Conservation (phyloP, 1,140 invertebrate genomes). For the Asobara japonica region DNA sequence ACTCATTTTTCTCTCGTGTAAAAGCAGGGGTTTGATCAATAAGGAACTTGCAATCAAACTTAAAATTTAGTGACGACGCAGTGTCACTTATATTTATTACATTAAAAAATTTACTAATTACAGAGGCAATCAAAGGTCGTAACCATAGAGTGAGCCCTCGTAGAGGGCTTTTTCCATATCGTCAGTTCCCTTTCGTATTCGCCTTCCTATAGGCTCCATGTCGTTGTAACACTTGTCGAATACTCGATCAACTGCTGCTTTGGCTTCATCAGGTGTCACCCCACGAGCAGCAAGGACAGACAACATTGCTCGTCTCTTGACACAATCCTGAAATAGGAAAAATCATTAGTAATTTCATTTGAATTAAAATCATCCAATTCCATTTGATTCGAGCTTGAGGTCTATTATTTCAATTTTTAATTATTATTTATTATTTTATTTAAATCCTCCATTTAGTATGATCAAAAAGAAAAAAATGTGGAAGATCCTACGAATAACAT, state of each 20-base stretch:
- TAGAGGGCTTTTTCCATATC: constrained; percentile 82
- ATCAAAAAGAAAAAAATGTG: too few species aligned
- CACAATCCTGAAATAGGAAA: constrained; percentile 82
- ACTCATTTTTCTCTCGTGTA: too few species aligned
- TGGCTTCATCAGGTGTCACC: constrained; percentile 77
- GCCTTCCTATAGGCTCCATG: constrained; percentile 90
- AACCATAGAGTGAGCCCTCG: constrained; percentile 84
- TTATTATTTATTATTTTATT: too few species aligned
- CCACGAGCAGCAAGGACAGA: constrained; percentile 86
- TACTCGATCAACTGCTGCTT: constrained; percentile 83
- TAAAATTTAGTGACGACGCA: too few species aligned
- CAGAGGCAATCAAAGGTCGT: constrained; percentile 66
- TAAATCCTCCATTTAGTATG: too few species aligned
- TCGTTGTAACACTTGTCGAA: constrained; percentile 94
- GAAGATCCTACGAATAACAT: too few species aligned
- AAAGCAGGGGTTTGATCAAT: too few species aligned
- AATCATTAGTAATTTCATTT: neutral
- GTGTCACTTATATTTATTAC: too few species aligned
- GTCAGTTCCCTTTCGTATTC: constrained; percentile 79
- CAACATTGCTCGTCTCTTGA: constrained; percentile 85
- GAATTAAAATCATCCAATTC: too few species aligned
- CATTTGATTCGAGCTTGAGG: too few species aligned
- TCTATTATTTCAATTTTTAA: too few species aligned
- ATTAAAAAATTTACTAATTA: neutral
- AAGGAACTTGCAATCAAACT: too few species aligned